Evolutionary conservation across 1,140 invertebrate genomes (phyloP).

Genomic region (Bombus breviceps): DNA sequence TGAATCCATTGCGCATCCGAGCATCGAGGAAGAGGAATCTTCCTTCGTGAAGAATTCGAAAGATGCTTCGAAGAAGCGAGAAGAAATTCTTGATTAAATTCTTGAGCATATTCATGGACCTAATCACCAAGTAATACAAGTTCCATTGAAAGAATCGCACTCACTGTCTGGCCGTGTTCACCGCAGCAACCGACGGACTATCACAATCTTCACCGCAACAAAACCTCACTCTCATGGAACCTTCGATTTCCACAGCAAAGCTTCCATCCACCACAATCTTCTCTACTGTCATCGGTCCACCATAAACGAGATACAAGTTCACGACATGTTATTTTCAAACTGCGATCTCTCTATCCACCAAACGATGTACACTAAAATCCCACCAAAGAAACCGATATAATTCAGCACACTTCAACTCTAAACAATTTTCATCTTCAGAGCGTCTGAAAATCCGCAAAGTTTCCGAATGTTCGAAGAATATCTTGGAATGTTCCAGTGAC

Average conservation of each 20-base stretch:
- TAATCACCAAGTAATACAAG: neutral
- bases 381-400: neutral
- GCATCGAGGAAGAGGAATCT: too few species aligned
- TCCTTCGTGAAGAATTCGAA: too few species aligned
- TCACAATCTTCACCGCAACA: slow-evolving; percentile 16
- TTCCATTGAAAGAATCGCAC: slow-evolving; percentile 1
- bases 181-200: slow-evolving; percentile 29
- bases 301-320: neutral
- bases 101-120: neutral
- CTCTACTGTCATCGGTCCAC: neutral
- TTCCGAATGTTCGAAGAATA: neutral
- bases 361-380: neutral
- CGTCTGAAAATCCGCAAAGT: too few species aligned
- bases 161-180: slow-evolving; percentile 26
- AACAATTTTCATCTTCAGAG: too few species aligned
- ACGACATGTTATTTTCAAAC: neutral
- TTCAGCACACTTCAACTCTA: too few species aligned
- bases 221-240: slow-evolving; percentile 3
- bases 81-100: neutral
- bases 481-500: neutral
- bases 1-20: neutral
- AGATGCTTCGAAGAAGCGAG: too few species aligned
- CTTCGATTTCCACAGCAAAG: neutral
- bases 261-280: neutral
- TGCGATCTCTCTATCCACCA: neutral